Evolutionary conservation across 1,140 invertebrate genomes (phyloP).

Genomic region (Penaeus indicus): DNA sequence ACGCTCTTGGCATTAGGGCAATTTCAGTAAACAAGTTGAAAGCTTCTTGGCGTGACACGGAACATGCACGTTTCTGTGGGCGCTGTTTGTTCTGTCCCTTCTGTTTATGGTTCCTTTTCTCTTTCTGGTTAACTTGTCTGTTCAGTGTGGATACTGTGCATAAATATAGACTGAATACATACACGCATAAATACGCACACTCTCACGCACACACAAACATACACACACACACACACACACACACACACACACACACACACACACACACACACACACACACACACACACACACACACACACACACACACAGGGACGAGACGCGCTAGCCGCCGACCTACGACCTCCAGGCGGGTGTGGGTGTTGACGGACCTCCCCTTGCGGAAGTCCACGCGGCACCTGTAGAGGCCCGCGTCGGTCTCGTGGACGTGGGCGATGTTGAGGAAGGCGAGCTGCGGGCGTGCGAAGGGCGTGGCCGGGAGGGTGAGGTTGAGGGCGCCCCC

Average conservation of each 20-base stretch:
- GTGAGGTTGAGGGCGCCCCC: conserved; percentile 11
- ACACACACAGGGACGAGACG: background rate
- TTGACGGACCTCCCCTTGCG: background rate
- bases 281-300: background rate
- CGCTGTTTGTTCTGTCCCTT: too few relatives aligned
- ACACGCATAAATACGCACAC: background rate
- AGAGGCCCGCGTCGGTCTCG: conserved; percentile 26
- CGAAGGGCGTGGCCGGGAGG: conserved; percentile 2
- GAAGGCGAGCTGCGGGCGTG: conserved; percentile 41
- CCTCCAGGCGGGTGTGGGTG: conserved; percentile 17
- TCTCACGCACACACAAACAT: background rate
- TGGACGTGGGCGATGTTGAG: conserved; percentile 27
- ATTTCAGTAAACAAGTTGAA: too few relatives aligned
- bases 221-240: background rate
- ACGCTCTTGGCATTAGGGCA: too few relatives aligned
- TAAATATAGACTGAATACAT: background rate
- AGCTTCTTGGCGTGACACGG: too few relatives aligned
- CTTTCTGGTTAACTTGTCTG: too few relatives aligned
- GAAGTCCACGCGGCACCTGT: conserved; percentile 42
- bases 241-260: background rate
- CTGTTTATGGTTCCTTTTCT: too few relatives aligned
- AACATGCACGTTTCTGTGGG: too few relatives aligned
- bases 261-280: background rate
- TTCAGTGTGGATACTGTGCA: too few relatives aligned
- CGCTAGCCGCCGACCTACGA: conserved; percentile 35